Evolutionary conservation across 2,113 vertebrate species (phyloP).

Genomic region (Tachycineta bicolor): DNA sequence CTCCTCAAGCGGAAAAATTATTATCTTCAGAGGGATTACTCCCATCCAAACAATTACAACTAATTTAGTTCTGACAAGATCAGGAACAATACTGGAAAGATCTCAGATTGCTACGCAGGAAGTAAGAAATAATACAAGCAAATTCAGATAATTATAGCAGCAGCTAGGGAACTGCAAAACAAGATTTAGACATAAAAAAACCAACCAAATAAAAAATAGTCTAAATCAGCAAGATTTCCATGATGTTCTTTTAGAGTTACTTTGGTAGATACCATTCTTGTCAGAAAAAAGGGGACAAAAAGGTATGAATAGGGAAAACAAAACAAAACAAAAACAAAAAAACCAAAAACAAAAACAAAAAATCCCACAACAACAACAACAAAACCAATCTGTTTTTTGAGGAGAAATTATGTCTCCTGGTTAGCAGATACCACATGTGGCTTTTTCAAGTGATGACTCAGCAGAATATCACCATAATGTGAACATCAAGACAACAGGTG

Average conservation of each 20-base stretch:
- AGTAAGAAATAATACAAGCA: conserved; percentile 15
- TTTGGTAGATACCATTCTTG: neutral
- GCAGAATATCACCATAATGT: neutral
- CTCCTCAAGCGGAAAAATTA: neutral
- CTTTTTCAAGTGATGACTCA: conserved; percentile 2
- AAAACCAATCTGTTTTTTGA: neutral
- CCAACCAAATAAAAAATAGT: neutral
- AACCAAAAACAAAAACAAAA: neutral
- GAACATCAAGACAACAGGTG: neutral
- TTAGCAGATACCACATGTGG: neutral
- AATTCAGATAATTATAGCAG: conserved; percentile 20
- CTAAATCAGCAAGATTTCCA: neutral
- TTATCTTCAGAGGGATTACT: neutral
- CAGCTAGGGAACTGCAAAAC: neutral
- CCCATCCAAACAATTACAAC: neutral
- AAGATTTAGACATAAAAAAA: neutral
- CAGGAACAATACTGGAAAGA: conserved; percentile 12
- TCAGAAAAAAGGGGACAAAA: neutral
- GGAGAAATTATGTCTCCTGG: neutral
- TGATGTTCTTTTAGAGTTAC: neutral
- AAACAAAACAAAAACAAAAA: neutral
- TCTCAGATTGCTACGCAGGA: neutral
- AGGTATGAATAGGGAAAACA: neutral
- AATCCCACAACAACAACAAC: neutral
- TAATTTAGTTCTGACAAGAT: conserved; percentile 10